A percentile compares a stretch with the other conserved stretches of the same genome.
Conservation (phyloP, 2,797 vertebrate species). For the Ctenosaura bakeri region DNA sequence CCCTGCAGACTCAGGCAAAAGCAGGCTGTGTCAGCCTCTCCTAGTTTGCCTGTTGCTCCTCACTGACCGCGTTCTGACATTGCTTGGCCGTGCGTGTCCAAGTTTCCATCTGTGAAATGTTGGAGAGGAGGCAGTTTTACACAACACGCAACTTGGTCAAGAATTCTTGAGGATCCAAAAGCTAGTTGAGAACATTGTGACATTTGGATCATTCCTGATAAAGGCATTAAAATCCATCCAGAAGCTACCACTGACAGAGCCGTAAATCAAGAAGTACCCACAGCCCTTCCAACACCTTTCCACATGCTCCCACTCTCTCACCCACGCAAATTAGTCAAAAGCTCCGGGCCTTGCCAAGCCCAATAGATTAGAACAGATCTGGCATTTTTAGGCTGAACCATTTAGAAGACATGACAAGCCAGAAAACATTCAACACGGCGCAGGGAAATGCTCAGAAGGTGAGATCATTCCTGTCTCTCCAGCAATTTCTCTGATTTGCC, state of each 20-base stretch:
- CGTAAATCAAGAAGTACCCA: neutral
- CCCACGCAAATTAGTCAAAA: conserved; percentile 26
- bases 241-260: neutral
- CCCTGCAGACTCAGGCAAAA: too few relatives aligned
- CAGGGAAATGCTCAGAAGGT: conserved; percentile 31
- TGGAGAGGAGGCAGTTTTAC: too few relatives aligned
- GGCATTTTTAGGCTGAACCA: neutral
- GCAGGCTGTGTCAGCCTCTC: too few relatives aligned
- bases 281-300: conserved; percentile 2
- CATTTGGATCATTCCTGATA: neutral
- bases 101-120: neutral
- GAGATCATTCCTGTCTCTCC: conserved; percentile 26
- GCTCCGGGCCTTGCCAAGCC: conserved; percentile 4
- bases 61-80: too few relatives aligned
- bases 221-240: neutral
- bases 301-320: neutral
- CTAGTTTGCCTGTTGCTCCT: too few relatives aligned
- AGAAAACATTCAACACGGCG: conserved; percentile 41
- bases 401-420: conserved; percentile 12
- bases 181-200: neutral
- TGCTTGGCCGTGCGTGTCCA: too few relatives aligned
- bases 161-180: neutral
- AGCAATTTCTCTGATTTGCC: conserved; percentile 22
- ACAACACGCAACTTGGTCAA: neutral
- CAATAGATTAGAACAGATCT: conserved; percentile 20